Percentiles rank a stretch among this genome's conserved stretches.
Conservation (phyloP, 2,797 vertebrate genomes). For the Hypotaenidia okinawae region DNA sequence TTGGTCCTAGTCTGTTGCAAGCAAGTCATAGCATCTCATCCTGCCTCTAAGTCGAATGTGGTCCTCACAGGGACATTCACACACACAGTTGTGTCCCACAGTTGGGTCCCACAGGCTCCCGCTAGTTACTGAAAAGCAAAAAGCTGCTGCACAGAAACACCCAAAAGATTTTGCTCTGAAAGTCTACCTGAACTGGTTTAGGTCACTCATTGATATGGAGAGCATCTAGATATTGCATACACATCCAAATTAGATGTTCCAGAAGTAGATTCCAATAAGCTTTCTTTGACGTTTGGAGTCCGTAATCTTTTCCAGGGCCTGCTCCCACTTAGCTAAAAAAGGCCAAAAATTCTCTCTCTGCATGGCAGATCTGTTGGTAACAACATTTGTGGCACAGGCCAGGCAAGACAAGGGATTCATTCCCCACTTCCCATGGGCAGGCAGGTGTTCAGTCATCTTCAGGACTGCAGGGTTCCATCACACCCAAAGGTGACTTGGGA, state of each 20-base stretch:
- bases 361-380: neutral
- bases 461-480: no score
- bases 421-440: no score
- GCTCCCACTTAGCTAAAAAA: neutral
- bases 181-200: neutral
- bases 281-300: neutral
- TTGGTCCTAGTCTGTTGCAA: neutral
- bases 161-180: neutral
- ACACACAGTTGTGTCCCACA: neutral
- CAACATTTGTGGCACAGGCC: neutral
- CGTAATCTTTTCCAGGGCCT: neutral
- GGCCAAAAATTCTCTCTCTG: neutral
- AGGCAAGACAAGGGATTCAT: no score
- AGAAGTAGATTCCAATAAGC: neutral
- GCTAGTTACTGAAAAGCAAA: neutral
- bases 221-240: neutral
- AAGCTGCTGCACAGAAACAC: neutral
- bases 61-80: neutral
- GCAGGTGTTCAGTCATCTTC: no score
- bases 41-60: fast-evolving
- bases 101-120: fast-evolving
- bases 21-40: neutral
- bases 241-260: neutral
- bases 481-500: no score
- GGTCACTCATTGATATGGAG: neutral